phyloP scores from a whole-genome alignment of 1,140 invertebrate genomes.

The Melitaea cinxia region DNA sequence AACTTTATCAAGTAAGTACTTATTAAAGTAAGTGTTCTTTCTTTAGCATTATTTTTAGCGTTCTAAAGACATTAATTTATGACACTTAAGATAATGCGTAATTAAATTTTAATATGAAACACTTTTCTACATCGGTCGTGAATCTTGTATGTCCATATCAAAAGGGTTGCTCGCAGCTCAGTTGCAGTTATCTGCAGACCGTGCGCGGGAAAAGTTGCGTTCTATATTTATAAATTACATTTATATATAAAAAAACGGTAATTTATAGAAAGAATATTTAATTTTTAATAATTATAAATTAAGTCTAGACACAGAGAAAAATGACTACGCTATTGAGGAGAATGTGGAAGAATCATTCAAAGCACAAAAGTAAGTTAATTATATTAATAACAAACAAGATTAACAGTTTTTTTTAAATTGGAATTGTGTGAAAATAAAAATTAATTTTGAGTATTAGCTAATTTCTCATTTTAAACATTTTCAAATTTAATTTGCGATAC shows the following conservation, averaged over 20 bases:
- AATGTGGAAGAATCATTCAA: slow-evolving; percentile 86
- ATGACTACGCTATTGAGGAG: slow-evolving; percentile 84
- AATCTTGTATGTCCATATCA: slow-evolving; percentile 28
- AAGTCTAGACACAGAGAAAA: slow-evolving; percentile 16
- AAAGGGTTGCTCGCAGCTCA: slow-evolving; percentile 45
- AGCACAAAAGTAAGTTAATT: slow-evolving; percentile 85
- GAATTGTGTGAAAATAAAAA: too few species aligned
- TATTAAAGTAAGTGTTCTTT: neutral
- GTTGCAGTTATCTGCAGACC: slow-evolving; percentile 47
- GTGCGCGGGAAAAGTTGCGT: slow-evolving; percentile 58
- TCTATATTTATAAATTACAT: neutral
- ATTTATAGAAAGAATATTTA: neutral
- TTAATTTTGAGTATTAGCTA: too few species aligned
- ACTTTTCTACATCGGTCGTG: neutral
- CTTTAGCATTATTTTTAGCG: neutral
- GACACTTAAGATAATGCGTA: neutral
- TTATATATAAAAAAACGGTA: too few species aligned
- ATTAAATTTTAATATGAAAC: neutral
- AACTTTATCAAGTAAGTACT: neutral
- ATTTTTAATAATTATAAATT: slow-evolving; percentile 17
- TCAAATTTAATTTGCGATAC: too few species aligned
- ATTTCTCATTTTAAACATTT: too few species aligned
- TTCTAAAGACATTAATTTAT: neutral
- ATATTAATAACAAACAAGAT: slow-evolving; percentile 24
- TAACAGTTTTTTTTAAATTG: slow-evolving; percentile 1